Conservation (phyloP, 2,888 invertebrate genomes). For the Polydrusus tereticollis region DNA sequence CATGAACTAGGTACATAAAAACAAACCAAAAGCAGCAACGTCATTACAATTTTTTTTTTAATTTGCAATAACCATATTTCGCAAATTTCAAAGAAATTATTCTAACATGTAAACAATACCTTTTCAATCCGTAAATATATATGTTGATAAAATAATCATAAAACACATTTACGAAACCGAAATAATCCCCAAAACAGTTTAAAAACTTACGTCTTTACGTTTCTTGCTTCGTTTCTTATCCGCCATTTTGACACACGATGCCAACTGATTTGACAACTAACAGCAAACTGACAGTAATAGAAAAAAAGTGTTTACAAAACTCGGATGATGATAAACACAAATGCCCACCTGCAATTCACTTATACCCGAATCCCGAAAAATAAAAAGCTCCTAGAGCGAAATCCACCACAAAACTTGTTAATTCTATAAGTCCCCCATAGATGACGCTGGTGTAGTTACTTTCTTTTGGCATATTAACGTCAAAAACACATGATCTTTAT, state of each 20-base stretch:
- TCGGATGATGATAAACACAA: neutral
- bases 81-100: neutral
- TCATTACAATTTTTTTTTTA: conserved; percentile 9
- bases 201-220: conserved; percentile 73
- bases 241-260: conserved; percentile 69
- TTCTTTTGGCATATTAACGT: neutral
- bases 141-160: neutral
- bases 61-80: conserved; percentile 16
- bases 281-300: neutral
- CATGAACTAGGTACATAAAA: conserved; percentile 15
- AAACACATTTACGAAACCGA: neutral
- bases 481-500: conserved; percentile 9
- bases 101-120: neutral
- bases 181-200: conserved; percentile 22
- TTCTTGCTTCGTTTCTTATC: conserved; percentile 76
- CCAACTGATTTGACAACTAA: neutral
- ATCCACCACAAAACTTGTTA: no score
- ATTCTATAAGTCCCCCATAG: neutral
- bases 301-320: neutral
- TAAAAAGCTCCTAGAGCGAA: neutral
- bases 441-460: neutral
- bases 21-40: conserved; percentile 34
- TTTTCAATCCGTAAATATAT: neutral
- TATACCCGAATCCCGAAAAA: neutral
- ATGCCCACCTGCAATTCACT: neutral